Evolutionary conservation across 2,113 vertebrate genomes (phyloP).

Genomic region (Ovibos moschatus): DNA sequence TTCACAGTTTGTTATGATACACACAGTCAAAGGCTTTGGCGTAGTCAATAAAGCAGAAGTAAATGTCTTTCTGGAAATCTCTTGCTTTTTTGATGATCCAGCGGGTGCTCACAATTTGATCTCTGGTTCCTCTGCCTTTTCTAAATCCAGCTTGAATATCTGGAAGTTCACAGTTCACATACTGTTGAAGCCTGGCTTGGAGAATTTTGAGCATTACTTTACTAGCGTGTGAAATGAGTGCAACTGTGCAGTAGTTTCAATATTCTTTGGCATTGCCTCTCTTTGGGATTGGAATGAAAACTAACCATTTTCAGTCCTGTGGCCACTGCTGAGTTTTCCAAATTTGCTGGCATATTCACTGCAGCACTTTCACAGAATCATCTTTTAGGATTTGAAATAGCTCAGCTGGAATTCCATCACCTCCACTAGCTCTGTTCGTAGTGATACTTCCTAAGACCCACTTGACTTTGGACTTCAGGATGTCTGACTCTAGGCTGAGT

Average conservation of each 20-base stretch:
- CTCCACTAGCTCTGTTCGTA: background rate
- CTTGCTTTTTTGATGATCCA: background rate
- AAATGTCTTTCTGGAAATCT: background rate
- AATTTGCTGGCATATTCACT: background rate
- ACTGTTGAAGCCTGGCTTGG: background rate
- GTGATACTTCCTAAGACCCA: background rate
- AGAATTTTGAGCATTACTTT: background rate
- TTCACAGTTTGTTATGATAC: background rate
- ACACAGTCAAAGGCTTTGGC: background rate
- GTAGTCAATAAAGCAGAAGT: background rate
- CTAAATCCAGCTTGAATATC: background rate
- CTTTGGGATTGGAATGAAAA: background rate
- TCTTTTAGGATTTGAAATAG: background rate
- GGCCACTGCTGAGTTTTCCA: background rate
- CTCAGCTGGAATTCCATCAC: background rate
- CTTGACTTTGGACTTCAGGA: background rate
- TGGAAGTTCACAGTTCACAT: background rate
- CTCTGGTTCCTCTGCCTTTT: background rate
- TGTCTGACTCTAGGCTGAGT: background rate
- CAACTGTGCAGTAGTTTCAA: background rate
- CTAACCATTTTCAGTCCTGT: background rate
- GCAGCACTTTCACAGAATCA: background rate
- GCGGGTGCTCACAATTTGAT: background rate
- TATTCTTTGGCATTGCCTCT: background rate
- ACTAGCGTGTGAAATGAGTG: background rate